phyloP scores from a whole-genome alignment of 2,113 vertebrate species.

The Laterallus jamaicensis region DNA sequence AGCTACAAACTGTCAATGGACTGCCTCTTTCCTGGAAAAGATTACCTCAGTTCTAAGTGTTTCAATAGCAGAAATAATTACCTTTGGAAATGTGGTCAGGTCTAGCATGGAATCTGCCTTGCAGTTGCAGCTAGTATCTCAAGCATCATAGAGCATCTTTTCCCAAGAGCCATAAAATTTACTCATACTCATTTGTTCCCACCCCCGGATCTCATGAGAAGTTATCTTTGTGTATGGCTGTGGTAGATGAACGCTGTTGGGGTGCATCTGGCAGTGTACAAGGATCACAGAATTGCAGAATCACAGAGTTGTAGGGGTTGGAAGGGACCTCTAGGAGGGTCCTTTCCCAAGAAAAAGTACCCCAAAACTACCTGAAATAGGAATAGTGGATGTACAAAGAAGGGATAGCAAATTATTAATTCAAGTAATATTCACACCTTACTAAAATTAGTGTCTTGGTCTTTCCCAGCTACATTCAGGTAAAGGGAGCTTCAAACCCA shows the following conservation, averaged over 20 bases:
- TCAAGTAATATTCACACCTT: neutral
- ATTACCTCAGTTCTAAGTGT: neutral
- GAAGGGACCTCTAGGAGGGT: no score
- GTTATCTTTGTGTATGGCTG: neutral
- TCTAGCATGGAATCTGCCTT: neutral
- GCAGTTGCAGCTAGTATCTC: neutral
- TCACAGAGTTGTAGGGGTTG: no score
- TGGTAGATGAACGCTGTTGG: neutral
- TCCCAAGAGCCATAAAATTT: neutral
- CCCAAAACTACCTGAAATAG: neutral
- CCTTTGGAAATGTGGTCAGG: neutral
- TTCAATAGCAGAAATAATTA: neutral
- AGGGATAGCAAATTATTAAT: neutral
- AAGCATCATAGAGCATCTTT: neutral
- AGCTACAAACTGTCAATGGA: neutral
- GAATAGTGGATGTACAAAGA: neutral
- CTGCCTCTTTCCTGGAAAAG: neutral
- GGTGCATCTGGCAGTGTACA: neutral
- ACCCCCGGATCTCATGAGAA: neutral
- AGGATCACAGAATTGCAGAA: neutral
- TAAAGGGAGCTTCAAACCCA: neutral
- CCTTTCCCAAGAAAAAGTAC: neutral
- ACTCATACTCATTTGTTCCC: neutral
- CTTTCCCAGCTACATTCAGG: neutral
- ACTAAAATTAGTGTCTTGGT: neutral